A percentile compares a stretch with the other conserved stretches of the same genome.
phyloP scores from a whole-genome alignment of 1,140 invertebrate species.

The Pentalonia nigronervosa region DNA sequence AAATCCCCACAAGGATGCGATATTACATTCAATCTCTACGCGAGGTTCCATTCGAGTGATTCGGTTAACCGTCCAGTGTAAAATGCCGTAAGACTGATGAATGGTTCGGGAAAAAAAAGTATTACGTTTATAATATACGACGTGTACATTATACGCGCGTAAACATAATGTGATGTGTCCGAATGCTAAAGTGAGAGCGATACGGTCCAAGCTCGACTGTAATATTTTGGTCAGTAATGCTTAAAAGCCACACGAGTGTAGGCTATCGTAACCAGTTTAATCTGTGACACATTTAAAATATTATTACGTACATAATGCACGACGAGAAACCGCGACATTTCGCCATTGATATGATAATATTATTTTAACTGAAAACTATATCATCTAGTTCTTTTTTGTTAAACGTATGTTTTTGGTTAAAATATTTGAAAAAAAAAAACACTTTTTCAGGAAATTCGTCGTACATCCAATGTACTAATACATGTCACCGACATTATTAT shows the following conservation, averaged over 20 bases:
- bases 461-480: too few relatives aligned
- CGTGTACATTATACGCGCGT: background rate
- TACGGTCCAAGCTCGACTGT: background rate
- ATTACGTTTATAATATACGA: background rate
- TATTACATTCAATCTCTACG: conserved; percentile 25
- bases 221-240: background rate
- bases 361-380: background rate
- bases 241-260: background rate
- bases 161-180: background rate
- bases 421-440: too few relatives aligned
- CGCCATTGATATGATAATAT: background rate
- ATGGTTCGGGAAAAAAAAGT: background rate
- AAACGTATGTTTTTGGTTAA: background rate
- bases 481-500: background rate
- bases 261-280: too few relatives aligned
- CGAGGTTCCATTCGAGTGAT: conserved; percentile 22
- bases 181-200: background rate
- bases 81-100: background rate
- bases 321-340: background rate
- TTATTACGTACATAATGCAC: background rate
- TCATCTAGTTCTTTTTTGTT: background rate
- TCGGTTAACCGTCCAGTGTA: background rate
- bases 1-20: conserved; percentile 32
- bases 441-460: too few relatives aligned
- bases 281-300: background rate